A percentile compares a stretch with the other conserved stretches of the same genome.
These are phyloP conservation scores for Semotilus atromaculatus DNA, from an alignment of 2,797 vertebrate genomes.

Conservation along the genomic window DNA sequence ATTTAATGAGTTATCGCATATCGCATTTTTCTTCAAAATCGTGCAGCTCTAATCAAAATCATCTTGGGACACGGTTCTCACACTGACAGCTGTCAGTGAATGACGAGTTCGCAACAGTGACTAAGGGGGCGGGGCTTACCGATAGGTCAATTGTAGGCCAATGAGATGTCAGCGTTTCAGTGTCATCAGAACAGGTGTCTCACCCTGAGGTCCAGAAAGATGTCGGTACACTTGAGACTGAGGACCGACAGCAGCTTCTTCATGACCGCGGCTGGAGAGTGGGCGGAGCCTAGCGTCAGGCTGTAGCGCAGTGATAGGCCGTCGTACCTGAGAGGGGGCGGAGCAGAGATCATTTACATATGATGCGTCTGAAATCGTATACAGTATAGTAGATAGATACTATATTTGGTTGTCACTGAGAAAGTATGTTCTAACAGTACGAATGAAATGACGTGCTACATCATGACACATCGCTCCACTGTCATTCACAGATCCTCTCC, in stretches of 20 bases:
- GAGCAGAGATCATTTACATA: background rate
- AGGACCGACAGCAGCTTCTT: constrained; percentile 85
- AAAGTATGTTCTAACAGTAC: too few relatives aligned
- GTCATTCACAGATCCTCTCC: too few relatives aligned
- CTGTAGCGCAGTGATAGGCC: constrained; percentile 87
- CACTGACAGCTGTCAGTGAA: too few relatives aligned
- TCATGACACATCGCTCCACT: too few relatives aligned
- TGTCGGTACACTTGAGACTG: constrained; percentile 83
- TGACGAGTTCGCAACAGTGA: too few relatives aligned
- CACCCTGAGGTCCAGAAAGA: constrained; percentile 91
- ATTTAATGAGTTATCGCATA: too few relatives aligned
- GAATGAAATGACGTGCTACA: too few relatives aligned
- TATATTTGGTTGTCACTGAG: background rate
- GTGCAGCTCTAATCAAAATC: too few relatives aligned
- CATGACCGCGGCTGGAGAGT: constrained; percentile 81
- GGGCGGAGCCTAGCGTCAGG: constrained; percentile 80
- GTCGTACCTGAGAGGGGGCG: constrained; percentile 77
- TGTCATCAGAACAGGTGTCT: background rate
- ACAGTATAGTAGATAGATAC: background rate
- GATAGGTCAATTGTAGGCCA: background rate
- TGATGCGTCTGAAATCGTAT: background rate
- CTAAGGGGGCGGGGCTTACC: too few relatives aligned
- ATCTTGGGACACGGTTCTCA: too few relatives aligned
- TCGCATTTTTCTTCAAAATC: too few relatives aligned
- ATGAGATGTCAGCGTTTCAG: background rate